Base-by-base conservation (phyloP, 2,888 invertebrate species). In the Cynaeus angustus region DNA sequence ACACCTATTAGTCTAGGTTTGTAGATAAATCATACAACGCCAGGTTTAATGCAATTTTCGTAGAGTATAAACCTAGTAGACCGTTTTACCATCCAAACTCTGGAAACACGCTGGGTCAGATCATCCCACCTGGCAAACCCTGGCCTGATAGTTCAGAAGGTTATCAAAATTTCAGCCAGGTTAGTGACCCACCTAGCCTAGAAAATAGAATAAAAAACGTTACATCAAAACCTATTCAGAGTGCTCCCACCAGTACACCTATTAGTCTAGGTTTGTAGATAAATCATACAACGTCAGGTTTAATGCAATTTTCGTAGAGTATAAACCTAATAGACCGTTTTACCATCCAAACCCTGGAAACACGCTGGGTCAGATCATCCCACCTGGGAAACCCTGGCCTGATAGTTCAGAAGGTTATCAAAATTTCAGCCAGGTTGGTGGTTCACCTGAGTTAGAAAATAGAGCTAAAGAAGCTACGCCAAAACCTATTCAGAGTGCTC, bases 341-440 rank as follows among this genome's bases (percentile, higher is more conserved):
- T 28, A 46, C 16, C 59, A 59, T 9, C 41, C 48, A 12, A 16
- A 37, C 10, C 46, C 56, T 12, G 65, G 64, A 10, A 38, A 61
- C n/a, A 30, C 12, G 12, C 1, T 59, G 7, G 52, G 58, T n/a
- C 76, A 73, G 52, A 68, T 72, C 12, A 68, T 77, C 10, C 73
- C 73, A 6, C 71, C 76, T n/a, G 75, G 75, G 13, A 65, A 65
- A 66, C 76, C 76, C 37, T 76, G 75, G 73, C 76, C 73, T 4
- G 70, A 56, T 45, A 70, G 56, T 7, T 38, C 68, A 3, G 64
- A 70, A 62, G 53, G 21, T 3, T 21, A 21, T 21, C 21, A 21
- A 4, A 21, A 21, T 21, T 21, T 21, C 4, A 59, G 59, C 16
- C 66, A 50, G 58, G 7, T 33, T 3, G 21, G 10, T 6, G 4